Evolutionary conservation across 64 coral and sea anemone genomes (phyloP).

Genomic region (Cladopsammia gracilis): DNA sequence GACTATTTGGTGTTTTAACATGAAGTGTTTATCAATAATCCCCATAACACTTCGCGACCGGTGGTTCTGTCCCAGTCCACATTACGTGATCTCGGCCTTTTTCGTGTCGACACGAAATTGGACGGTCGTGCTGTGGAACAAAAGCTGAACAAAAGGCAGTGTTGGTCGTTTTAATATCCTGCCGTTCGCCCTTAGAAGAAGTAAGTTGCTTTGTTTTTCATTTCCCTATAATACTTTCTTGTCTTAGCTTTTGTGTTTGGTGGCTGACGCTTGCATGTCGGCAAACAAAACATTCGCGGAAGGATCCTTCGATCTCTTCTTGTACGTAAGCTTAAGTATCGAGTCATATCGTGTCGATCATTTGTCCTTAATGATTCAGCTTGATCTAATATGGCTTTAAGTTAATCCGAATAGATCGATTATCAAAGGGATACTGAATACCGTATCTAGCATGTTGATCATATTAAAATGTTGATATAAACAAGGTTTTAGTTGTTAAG

Average conservation of each 20-base stretch:
- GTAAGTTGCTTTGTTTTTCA: not conserved
- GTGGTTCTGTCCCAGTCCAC: not conserved
- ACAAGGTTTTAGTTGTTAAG: too few relatives aligned
- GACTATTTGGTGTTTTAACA: not conserved
- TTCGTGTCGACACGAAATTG: not conserved
- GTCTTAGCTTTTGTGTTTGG: not conserved
- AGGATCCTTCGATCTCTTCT: too few relatives aligned
- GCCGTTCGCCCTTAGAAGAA: not conserved
- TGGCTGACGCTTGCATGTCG: not conserved
- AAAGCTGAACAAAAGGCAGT: constrained; percentile 7
- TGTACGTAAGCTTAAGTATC: too few relatives aligned
- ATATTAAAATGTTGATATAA: too few relatives aligned
- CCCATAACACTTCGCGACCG: not conserved
- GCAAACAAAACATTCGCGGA: too few relatives aligned
- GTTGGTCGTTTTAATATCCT: not conserved
- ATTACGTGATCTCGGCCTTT: not conserved
- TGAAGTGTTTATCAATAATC: not conserved
- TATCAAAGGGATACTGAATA: too few relatives aligned
- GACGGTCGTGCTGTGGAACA: not conserved
- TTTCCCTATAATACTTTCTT: not conserved
- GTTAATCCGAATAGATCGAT: too few relatives aligned
- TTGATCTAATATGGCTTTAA: too few relatives aligned
- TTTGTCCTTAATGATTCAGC: not conserved
- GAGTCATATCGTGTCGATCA: not conserved
- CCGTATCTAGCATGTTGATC: too few relatives aligned